Percentiles rank a stretch among this genome's conserved stretches.
Conservation (phyloP, 2,797 vertebrate species). For the Pachyuromys duprasi region DNA sequence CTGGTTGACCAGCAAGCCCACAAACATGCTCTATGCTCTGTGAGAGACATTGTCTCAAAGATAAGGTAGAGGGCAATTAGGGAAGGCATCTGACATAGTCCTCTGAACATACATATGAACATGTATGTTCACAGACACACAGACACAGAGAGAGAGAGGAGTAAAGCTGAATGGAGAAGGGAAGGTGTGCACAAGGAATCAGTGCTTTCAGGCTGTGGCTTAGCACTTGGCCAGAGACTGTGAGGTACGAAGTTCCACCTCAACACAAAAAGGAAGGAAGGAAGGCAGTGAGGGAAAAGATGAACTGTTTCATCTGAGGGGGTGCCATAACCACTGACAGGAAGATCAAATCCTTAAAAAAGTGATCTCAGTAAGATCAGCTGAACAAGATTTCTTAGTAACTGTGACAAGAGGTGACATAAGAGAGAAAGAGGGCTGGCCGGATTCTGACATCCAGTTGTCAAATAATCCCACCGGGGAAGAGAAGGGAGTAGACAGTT, state of each 20-base stretch:
- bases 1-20: too few relatives aligned
- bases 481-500: not conserved
- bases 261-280: not conserved
- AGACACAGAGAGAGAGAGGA: too few relatives aligned
- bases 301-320: not conserved
- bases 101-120: not conserved
- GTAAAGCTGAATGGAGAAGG: not conserved
- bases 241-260: not conserved
- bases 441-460: constrained; percentile 26
- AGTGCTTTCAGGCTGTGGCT: not conserved
- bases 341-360: constrained; percentile 34
- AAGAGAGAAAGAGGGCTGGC: constrained; percentile 19
- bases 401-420: not conserved
- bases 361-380: not conserved
- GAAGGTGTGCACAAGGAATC: not conserved
- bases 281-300: not conserved
- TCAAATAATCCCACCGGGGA: not conserved
- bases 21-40: not conserved
- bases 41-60: not conserved
- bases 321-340: not conserved
- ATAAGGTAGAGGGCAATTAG: not conserved
- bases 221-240: not conserved
- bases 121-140: not conserved
- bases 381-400: constrained; percentile 1
- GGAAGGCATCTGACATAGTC: too few relatives aligned